Evolutionary conservation across 2,797 vertebrate species (phyloP).

Genomic region (Sebastes cheni): DNA sequence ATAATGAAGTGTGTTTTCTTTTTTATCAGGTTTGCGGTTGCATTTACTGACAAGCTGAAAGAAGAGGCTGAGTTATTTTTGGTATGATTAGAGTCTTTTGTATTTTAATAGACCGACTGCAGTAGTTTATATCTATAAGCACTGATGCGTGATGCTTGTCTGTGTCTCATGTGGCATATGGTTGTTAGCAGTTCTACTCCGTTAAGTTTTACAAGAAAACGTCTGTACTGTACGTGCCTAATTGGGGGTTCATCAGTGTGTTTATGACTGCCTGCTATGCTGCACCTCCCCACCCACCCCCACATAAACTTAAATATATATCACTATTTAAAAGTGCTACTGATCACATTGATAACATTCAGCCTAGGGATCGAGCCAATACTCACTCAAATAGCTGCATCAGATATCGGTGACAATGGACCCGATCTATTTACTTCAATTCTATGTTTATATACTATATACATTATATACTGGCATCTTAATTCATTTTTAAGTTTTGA

Average conservation of each 20-base stretch:
- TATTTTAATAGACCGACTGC: not conserved
- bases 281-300: not conserved
- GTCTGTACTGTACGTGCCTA: not conserved
- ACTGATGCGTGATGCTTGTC: not conserved
- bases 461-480: too few relatives aligned
- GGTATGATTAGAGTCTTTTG: conserved; percentile 82
- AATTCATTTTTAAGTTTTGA: too few relatives aligned
- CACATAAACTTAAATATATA: not conserved
- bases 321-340: too few relatives aligned
- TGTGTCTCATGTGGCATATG: not conserved
- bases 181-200: not conserved
- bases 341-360: too few relatives aligned
- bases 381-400: too few relatives aligned
- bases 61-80: conserved; percentile 83
- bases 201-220: not conserved
- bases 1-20: conserved; percentile 34
- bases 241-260: not conserved
- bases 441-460: too few relatives aligned
- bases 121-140: not conserved
- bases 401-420: too few relatives aligned
- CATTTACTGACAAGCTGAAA: conserved; percentile 90
- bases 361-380: too few relatives aligned
- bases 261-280: not conserved
- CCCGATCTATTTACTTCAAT: too few relatives aligned
- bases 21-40: conserved; percentile 90